These are phyloP conservation scores for Drosophila suzukii DNA, from an alignment of 1,140 invertebrate genomes.

Conservation along the genomic window DNA sequence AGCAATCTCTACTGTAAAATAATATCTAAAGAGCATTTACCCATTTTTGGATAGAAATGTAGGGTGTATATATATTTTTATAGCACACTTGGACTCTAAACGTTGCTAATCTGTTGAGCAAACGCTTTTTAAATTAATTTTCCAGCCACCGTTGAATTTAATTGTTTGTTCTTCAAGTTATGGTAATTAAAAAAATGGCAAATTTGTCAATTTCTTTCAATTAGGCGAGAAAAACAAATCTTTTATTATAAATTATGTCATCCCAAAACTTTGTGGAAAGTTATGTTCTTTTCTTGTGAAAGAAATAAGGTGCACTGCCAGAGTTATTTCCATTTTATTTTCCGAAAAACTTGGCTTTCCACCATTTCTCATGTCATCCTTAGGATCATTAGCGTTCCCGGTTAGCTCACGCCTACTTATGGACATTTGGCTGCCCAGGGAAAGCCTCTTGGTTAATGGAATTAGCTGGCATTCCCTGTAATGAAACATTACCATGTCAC, in stretches of 20 bases:
- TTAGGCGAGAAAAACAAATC: background rate
- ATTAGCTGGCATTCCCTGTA: constrained; percentile 34
- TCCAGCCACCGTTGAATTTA: constrained; percentile 3
- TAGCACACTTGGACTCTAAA: background rate
- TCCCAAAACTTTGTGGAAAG: background rate
- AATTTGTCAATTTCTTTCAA: background rate
- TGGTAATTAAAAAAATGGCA: no score
- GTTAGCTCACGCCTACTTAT: constrained; percentile 12
- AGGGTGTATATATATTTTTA: background rate
- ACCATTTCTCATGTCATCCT: background rate
- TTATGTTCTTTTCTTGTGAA: background rate
- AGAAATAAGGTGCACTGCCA: background rate
- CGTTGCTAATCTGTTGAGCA: background rate
- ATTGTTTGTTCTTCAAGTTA: background rate
- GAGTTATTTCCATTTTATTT: constrained; percentile 3
- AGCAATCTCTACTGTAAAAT: background rate
- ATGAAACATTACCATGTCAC: constrained; percentile 49
- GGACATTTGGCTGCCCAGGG: background rate
- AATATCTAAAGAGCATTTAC: no score
- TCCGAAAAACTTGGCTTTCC: background rate
- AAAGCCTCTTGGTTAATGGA: constrained; percentile 28
- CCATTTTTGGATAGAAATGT: no score
- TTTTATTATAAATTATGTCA: constrained; percentile 5
- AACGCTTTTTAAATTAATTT: background rate
- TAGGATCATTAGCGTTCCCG: constrained; percentile 3